These are phyloP conservation scores for Ariolimax columbianus DNA, from an alignment of 2,888 invertebrate species.

Conservation along the genomic window DNA sequence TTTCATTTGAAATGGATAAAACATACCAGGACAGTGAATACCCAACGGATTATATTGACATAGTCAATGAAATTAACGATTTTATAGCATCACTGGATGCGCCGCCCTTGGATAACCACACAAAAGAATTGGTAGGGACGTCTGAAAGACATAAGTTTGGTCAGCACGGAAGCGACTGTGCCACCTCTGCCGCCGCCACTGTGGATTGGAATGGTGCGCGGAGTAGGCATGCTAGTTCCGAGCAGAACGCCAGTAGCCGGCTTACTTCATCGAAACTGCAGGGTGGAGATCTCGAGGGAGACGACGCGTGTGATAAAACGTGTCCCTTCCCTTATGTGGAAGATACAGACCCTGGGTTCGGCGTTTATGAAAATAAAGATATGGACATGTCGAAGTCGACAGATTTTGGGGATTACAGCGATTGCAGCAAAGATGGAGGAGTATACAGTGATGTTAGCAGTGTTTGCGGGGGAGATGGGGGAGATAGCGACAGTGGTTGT, in stretches of 20 bases:
- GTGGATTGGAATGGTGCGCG: not conserved
- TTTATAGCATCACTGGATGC: slow-evolving; percentile 70
- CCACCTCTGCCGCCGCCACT: not conserved
- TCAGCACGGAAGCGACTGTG: slow-evolving; percentile 1
- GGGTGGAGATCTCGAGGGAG: not conserved
- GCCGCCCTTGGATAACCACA: slow-evolving; percentile 47
- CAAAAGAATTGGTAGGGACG: slow-evolving; percentile 41
- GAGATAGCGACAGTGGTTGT: slow-evolving; percentile 51
- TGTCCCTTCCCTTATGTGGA: slow-evolving; percentile 36
- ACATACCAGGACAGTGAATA: slow-evolving; percentile 53
- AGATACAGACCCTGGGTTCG: not conserved
- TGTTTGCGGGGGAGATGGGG: slow-evolving; percentile 35
- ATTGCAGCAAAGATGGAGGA: slow-evolving; percentile 39
- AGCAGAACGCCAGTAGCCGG: not conserved
- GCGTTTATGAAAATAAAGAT: slow-evolving; percentile 32
- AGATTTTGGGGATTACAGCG: slow-evolving; percentile 40
- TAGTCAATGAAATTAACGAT: slow-evolving; percentile 73
- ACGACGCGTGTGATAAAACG: not conserved
- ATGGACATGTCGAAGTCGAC: slow-evolving; percentile 23
- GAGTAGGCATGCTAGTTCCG: slow-evolving; percentile 39
- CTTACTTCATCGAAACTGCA: not conserved
- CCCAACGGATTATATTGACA: slow-evolving; percentile 70
- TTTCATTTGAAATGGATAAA: slow-evolving; percentile 17
- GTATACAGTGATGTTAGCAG: slow-evolving; percentile 43
- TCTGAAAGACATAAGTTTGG: slow-evolving; percentile 21